These are phyloP conservation scores for Pogoniulus pusillus DNA, from an alignment of 2,797 vertebrate species.

Conservation along the genomic window DNA sequence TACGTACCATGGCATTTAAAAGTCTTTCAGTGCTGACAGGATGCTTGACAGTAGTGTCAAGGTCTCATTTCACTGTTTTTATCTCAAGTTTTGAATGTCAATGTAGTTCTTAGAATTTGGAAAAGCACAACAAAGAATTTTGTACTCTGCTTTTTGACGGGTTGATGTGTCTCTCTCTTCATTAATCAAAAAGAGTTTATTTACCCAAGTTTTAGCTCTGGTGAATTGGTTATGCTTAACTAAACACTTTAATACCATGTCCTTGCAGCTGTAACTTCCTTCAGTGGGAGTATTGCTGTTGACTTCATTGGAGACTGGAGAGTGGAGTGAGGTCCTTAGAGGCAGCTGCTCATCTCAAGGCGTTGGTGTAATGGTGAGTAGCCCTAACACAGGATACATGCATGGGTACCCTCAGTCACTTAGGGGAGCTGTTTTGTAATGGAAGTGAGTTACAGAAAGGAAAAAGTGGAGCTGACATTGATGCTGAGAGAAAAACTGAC, in stretches of 20 bases:
- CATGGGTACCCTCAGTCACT: not conserved
- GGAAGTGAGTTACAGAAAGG: not conserved
- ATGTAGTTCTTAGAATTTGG: not conserved
- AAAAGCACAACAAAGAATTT: not conserved
- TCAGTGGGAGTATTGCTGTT: not conserved
- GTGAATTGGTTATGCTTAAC: not conserved
- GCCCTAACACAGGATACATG: not conserved
- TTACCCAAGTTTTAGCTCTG: not conserved
- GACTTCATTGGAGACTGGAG: not conserved
- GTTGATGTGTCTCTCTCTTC: not conserved
- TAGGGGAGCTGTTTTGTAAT: constrained; percentile 41
- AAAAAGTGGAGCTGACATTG: not conserved
- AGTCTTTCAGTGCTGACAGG: not conserved
- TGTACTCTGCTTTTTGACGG: not conserved
- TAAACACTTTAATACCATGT: not conserved
- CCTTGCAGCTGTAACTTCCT: not conserved
- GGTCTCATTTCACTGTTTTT: not conserved
- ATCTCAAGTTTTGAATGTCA: not conserved
- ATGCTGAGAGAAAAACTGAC: not conserved
- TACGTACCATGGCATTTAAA: rapidly evolving
- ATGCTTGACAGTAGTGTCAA: not conserved
- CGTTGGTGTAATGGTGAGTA: not conserved
- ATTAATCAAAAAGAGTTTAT: not conserved
- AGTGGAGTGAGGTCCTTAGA: not conserved
- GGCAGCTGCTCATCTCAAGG: not conserved